A percentile compares a stretch with the other conserved stretches of the same genome.
Conservation (phyloP, 2,888 invertebrate genomes). For the Hemistola chrysoprasaria region DNA sequence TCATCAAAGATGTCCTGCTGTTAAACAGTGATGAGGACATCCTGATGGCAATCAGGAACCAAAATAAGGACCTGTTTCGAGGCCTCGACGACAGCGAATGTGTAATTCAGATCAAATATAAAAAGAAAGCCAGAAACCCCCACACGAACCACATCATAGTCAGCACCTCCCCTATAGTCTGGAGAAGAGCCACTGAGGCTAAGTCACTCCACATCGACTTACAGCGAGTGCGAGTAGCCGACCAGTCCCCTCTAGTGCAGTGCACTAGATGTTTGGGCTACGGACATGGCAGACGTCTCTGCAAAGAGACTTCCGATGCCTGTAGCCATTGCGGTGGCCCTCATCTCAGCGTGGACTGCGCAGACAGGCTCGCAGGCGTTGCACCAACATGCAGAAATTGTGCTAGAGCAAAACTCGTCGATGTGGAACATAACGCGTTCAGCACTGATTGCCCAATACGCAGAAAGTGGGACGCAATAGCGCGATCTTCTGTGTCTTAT, state of each 20-base stretch:
- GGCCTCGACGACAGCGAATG: not conserved
- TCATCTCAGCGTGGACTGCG: not conserved
- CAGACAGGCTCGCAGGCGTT: no score
- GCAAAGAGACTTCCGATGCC: not conserved
- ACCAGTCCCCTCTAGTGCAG: no score
- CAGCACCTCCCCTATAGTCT: constrained; percentile 18
- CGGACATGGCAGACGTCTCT: no score
- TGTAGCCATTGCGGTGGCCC: not conserved
- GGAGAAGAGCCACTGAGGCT: no score
- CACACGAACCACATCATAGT: no score
- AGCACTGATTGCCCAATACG: no score
- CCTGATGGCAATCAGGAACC: no score
- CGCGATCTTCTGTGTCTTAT: not conserved
- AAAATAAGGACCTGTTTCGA: not conserved
- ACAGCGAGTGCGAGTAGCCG: constrained; percentile 9
- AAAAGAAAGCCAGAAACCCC: constrained; percentile 13
- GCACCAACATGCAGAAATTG: no score
- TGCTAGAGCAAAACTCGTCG: no score
- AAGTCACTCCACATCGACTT: no score
- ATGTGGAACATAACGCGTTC: no score
- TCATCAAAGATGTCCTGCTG: not conserved
- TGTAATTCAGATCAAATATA: constrained; percentile 3
- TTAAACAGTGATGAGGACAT: not conserved
- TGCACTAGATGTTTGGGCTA: no score
- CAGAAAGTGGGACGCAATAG: constrained; percentile 1